A percentile compares a stretch with the other conserved stretches of the same genome.
phyloP scores from a whole-genome alignment of 2,888 invertebrate species.

The Abscondita cerata region DNA sequence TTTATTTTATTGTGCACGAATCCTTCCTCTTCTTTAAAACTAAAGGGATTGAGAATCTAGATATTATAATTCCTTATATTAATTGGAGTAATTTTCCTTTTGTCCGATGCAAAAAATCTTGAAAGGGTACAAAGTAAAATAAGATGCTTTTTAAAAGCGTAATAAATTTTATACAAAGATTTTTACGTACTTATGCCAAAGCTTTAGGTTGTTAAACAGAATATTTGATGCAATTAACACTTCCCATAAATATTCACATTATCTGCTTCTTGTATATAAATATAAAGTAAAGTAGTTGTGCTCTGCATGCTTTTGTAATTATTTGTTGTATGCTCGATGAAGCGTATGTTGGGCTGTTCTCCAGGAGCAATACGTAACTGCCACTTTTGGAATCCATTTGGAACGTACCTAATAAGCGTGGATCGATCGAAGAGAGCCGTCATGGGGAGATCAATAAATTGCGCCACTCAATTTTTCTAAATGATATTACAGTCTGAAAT shows the following conservation, averaged over 20 bases:
- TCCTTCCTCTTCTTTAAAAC: no score
- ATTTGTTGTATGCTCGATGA: conserved; percentile 55
- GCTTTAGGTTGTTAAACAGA: not conserved
- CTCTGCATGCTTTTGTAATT: conserved; percentile 39
- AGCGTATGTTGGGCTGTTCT: conserved; percentile 57
- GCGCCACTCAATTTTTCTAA: not conserved
- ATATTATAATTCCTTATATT: no score
- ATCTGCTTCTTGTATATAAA: conserved; percentile 5
- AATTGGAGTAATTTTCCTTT: no score
- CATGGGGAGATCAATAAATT: conserved; percentile 72
- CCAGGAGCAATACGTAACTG: conserved; percentile 84
- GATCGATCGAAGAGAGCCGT: conserved; percentile 83
- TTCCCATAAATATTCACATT: not conserved
- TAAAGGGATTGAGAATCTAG: no score
- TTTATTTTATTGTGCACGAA: no score
- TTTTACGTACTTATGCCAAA: no score
- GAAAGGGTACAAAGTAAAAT: no score
- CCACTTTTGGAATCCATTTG: conserved; percentile 89
- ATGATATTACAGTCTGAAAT: conserved; percentile 18
- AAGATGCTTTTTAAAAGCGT: no score
- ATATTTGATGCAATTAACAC: not conserved
- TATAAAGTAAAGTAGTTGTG: conserved; percentile 11
- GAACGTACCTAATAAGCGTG: conserved; percentile 79
- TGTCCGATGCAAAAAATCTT: no score
- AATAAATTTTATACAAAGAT: no score